Evolutionary conservation across 2,797 vertebrate species (phyloP).

Genomic region (Anniella stebbinsi): DNA sequence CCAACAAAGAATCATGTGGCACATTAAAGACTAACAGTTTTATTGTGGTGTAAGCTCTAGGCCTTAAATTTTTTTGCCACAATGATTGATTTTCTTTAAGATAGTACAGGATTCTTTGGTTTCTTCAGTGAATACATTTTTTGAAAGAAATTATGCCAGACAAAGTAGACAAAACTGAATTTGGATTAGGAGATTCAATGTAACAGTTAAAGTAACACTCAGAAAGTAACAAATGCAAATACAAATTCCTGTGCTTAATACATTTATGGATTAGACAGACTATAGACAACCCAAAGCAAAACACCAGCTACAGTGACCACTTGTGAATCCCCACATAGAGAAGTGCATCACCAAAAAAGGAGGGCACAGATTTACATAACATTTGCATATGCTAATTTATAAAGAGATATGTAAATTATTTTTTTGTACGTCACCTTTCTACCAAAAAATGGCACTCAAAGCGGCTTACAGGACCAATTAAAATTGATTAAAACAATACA

Average conservation of each 20-base stretch:
- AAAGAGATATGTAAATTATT: no score
- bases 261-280: background rate
- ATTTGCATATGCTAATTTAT: no score
- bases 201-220: constrained; percentile 23
- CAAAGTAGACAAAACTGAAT: constrained; percentile 7
- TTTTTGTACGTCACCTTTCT: no score
- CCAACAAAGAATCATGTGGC: constrained; percentile 14
- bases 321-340: no score
- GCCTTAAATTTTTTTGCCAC: background rate
- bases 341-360: no score
- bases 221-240: constrained; percentile 41
- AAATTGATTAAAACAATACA: no score
- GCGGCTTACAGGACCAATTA: no score
- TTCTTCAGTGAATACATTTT: background rate
- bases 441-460: no score
- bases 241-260: background rate
- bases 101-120: background rate
- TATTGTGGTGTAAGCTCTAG: constrained; percentile 18
- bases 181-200: background rate
- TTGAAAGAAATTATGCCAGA: constrained; percentile 26
- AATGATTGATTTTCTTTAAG: background rate
- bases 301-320: background rate
- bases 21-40: constrained; percentile 25
- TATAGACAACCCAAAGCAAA: background rate
- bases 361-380: no score